Evolutionary conservation across 2,797 vertebrate species (phyloP), one percentile per base, ranked within the genome.

Genomic region (Pampus argenteus): DNA sequence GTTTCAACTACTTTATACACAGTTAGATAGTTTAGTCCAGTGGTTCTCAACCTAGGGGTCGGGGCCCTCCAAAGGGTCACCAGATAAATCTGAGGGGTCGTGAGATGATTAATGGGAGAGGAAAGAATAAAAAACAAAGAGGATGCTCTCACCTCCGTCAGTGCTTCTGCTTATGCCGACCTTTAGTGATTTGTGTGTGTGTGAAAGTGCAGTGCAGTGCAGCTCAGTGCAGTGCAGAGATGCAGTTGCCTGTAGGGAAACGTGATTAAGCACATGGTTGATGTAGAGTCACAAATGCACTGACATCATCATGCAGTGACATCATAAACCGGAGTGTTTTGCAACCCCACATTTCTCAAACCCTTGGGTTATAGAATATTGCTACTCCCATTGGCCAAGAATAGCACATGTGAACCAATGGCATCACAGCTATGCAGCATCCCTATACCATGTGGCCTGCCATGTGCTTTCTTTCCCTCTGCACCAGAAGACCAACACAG

Each of bases 391-490:
- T 64, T 70, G 63, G 65, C 55, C 45, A n/a, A 28, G 26, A 25
- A 2, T 14, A 45, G 28, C n/a, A 51, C 31, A 31, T 26, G 23
- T 66, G 52, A 83, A 17, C 71, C 58, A 81, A 71, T 78, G 5
- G 45, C 29, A 49, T 79, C 15, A 6, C 38, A 42, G 68, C 25
- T 52, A 61, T 78, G 76, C 63, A 26, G 69, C 20, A 68, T 50
- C 44, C 18, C 22, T 28, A 17, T 28, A 17, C 66, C 75, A 70
- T 72, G 79, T 63, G 71, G 28, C 57, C 34, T 70, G 49, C 42
- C 76, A 73, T 73, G 74, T 83, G 68, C 55, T 74, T 42, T 14
- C 31, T 52, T 36, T 55, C 18, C 25, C 25, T 63, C 60, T 70
- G 79, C 67, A 77, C 15, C 61, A 75, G 44, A 40, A 45, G 62